These are phyloP conservation scores for Guaruba guarouba DNA, from an alignment of 2,113 vertebrate genomes.

Conservation along the genomic window DNA sequence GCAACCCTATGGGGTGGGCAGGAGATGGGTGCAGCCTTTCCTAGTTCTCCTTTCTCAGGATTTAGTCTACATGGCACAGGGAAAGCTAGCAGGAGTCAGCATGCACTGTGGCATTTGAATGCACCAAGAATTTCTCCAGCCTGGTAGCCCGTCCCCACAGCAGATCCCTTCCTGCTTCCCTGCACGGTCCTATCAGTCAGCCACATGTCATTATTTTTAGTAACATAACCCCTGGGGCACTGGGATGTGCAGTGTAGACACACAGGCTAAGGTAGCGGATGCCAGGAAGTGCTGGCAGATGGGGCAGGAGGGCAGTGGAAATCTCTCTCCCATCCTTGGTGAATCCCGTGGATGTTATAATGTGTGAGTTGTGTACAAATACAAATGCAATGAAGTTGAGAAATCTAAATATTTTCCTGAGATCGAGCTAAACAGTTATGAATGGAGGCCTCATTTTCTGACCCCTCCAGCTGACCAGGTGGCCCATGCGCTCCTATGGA, in stretches of 20 bases:
- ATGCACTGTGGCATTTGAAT: background rate
- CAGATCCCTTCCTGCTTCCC: background rate
- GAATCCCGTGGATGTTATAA: background rate
- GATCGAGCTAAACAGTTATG: background rate
- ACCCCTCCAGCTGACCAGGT: background rate
- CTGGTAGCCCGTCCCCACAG: background rate
- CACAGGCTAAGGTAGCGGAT: background rate
- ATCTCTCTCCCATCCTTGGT: background rate
- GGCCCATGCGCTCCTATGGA: accelerated
- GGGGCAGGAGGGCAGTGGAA: background rate
- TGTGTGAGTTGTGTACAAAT: accelerated
- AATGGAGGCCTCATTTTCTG: background rate
- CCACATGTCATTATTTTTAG: constrained; percentile 38
- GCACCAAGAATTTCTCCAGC: background rate
- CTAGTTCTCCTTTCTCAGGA: background rate
- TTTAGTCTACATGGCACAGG: background rate
- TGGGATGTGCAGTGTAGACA: background rate
- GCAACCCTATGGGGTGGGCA: background rate
- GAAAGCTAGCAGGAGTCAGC: background rate
- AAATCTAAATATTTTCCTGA: background rate
- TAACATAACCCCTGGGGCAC: background rate
- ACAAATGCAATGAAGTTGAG: background rate
- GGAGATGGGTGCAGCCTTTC: background rate
- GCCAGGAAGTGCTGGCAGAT: background rate
- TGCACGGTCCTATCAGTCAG: background rate